These are phyloP conservation scores for Priocnemis perturbator DNA, from an alignment of 2,888 invertebrate species.

Conservation along the genomic window DNA sequence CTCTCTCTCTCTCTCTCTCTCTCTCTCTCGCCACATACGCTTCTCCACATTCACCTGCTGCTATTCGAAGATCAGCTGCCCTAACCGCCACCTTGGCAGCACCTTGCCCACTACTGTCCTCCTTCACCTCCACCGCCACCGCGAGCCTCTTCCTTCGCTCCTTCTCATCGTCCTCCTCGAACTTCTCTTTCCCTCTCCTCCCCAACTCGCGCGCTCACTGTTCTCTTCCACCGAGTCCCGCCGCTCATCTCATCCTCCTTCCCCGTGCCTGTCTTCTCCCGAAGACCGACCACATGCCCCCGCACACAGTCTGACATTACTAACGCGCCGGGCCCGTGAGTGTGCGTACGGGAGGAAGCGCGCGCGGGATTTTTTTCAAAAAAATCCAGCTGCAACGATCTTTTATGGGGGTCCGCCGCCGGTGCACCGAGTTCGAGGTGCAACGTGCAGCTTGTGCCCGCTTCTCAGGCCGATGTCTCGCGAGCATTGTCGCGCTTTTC, in stretches of 20 bases:
- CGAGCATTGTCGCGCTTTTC: slow-evolving; percentile 6
- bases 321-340: too few relatives aligned
- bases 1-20: slow-evolving; percentile 18
- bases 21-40: slow-evolving; percentile 35
- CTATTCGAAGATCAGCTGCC: slow-evolving; percentile 74
- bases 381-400: slow-evolving; percentile 56
- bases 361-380: slow-evolving; percentile 50
- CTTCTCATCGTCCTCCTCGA: slow-evolving; percentile 32
- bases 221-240: not conserved
- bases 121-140: slow-evolving; percentile 55
- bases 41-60: slow-evolving; percentile 73
- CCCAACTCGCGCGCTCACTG: slow-evolving; percentile 7
- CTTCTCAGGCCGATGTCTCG: slow-evolving; percentile 19
- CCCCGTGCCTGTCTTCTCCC: slow-evolving; percentile 34
- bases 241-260: slow-evolving; percentile 5
- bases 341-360: not conserved
- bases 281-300: slow-evolving; percentile 44
- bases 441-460: slow-evolving; percentile 44
- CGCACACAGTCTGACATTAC: slow-evolving; percentile 28
- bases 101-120: slow-evolving; percentile 67
- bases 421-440: slow-evolving; percentile 23
- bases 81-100: slow-evolving; percentile 73
- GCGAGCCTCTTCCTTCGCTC: slow-evolving; percentile 36
- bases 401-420: slow-evolving; percentile 56
- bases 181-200: not conserved